Percentiles rank a stretch among this genome's conserved stretches.
These are phyloP conservation scores for Micrasema longulum DNA, from an alignment of 1,140 invertebrate genomes.

Conservation along the genomic window DNA sequence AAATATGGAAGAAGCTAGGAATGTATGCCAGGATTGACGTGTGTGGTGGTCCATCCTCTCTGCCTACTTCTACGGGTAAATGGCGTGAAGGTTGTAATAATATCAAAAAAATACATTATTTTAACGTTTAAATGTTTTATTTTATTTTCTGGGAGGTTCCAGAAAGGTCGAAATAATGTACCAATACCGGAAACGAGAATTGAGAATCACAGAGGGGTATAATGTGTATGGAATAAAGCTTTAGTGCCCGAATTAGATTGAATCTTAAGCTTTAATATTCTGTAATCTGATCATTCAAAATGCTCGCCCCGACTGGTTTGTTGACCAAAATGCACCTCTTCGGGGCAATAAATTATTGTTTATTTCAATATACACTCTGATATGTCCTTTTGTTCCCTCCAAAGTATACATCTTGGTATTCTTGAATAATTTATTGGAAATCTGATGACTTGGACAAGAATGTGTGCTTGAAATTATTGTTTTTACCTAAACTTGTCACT, in stretches of 20 bases:
- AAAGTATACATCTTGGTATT: background rate
- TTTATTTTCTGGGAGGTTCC: too few species aligned
- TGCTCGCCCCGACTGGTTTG: conserved; percentile 33
- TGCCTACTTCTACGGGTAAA: too few species aligned
- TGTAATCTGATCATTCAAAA: conserved; percentile 35
- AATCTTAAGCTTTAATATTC: conserved; percentile 17
- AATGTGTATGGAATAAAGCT: background rate
- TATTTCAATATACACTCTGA: conserved; percentile 13
- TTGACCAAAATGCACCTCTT: conserved; percentile 25
- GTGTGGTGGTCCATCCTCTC: too few species aligned
- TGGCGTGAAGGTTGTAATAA: too few species aligned
- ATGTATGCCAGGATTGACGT: too few species aligned
- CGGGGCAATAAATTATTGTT: conserved; percentile 24
- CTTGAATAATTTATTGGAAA: background rate
- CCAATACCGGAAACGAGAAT: conserved; percentile 14
- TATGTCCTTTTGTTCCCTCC: conserved; percentile 1
- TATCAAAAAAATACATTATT: too few species aligned
- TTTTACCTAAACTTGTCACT: background rate
- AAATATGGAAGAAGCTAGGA: too few species aligned
- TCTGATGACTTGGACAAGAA: background rate
- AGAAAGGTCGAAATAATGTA: too few species aligned
- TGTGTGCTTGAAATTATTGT: background rate
- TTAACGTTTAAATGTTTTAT: too few species aligned
- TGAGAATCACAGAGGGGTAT: conserved; percentile 14
- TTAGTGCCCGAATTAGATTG: conserved; percentile 33